phyloP scores from a whole-genome alignment of 1,140 invertebrate genomes.

The Dufourea novaeangliae region DNA sequence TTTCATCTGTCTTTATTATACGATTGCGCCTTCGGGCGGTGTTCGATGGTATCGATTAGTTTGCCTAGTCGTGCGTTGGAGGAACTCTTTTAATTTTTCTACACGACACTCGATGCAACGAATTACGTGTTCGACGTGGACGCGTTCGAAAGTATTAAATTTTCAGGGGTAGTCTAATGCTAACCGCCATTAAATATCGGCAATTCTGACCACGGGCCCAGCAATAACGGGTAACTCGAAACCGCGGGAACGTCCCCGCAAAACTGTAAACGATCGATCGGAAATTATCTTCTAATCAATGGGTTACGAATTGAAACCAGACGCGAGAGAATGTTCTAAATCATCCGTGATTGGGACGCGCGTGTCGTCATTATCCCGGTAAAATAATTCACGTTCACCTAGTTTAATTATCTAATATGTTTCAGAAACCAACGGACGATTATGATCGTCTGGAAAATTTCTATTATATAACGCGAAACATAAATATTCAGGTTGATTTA shows the following conservation, averaged over 20 bases:
- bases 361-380: neutral
- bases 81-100: slow-evolving; percentile 4
- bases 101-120: neutral
- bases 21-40: slow-evolving; percentile 18
- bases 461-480: slow-evolving; percentile 15
- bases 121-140: too few relatives aligned
- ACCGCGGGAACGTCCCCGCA: slow-evolving; percentile 1
- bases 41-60: slow-evolving; percentile 14
- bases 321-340: slow-evolving; percentile 36
- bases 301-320: slow-evolving; percentile 10
- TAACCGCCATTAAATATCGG: slow-evolving; percentile 32
- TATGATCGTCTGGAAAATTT: neutral
- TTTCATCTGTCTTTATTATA: slow-evolving; percentile 46
- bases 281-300: slow-evolving; percentile 39
- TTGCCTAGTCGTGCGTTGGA: neutral
- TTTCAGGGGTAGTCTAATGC: slow-evolving; percentile 13
- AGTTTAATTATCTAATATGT: too few relatives aligned
- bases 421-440: neutral
- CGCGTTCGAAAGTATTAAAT: too few relatives aligned
- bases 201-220: slow-evolving; percentile 6
- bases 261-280: neutral
- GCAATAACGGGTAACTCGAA: slow-evolving; percentile 33
- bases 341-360: neutral
- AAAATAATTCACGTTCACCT: neutral
- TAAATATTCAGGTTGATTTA: slow-evolving; percentile 23